Evolutionary conservation across 2,888 invertebrate genomes (phyloP).

Genomic region (Andrena bicolor): DNA sequence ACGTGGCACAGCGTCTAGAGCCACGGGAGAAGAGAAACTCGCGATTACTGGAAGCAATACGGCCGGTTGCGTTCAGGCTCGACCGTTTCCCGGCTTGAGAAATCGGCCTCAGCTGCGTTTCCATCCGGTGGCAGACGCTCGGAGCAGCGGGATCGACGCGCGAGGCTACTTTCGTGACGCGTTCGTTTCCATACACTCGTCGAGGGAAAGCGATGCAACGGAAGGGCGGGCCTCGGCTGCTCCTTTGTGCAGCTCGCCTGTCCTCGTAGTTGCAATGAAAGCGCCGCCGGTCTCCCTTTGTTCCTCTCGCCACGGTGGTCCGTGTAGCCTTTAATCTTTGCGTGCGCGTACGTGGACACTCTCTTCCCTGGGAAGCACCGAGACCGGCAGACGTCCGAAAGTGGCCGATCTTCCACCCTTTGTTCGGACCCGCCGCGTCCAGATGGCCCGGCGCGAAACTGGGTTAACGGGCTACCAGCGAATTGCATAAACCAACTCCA

Average conservation of each 20-base stretch:
- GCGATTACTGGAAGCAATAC: conserved; percentile 61
- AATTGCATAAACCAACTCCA: background rate
- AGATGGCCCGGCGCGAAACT: conserved; percentile 36
- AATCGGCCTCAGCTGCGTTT: conserved; percentile 63
- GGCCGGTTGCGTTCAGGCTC: conserved; percentile 56
- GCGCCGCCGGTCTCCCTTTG: conserved; percentile 62
- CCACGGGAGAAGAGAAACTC: conserved; percentile 55
- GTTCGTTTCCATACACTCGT: conserved; percentile 47
- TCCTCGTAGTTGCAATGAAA: conserved; percentile 55
- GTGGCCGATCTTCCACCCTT: conserved; percentile 42
- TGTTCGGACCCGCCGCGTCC: conserved; percentile 17
- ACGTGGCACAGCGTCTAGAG: conserved; percentile 29
- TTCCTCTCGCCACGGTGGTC: conserved; percentile 61
- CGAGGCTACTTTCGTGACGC: conserved; percentile 51
- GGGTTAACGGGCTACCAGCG: conserved; percentile 19
- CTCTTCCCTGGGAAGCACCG: conserved; percentile 44
- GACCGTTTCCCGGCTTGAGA: conserved; percentile 69
- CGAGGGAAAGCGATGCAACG: conserved; percentile 68
- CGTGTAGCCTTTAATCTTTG: conserved; percentile 66
- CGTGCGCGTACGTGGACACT: conserved; percentile 42
- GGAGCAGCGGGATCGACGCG: conserved; percentile 41
- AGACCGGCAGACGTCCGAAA: conserved; percentile 18
- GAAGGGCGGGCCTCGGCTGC: conserved; percentile 38
- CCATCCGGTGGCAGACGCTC: conserved; percentile 64
- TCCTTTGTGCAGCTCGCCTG: conserved; percentile 22